phyloP scores from a whole-genome alignment of 1,140 invertebrate species.

The Eurosta solidaginis region DNA sequence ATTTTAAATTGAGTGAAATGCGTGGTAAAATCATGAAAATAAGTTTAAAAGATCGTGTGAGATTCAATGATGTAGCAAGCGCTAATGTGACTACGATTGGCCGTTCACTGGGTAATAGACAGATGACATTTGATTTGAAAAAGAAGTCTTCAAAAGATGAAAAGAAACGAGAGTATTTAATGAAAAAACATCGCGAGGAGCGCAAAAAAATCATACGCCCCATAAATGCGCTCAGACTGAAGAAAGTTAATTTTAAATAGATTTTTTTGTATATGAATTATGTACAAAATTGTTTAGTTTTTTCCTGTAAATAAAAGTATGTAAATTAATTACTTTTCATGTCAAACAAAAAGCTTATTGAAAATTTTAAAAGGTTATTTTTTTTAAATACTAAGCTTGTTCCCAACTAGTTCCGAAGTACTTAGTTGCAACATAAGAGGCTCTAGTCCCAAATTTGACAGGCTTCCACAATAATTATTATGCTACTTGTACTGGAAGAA shows the following conservation, averaged over 20 bases:
- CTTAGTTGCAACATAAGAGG: no score
- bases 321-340: no score
- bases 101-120: conserved; percentile 67
- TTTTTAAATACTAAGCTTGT: no score
- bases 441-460: no score
- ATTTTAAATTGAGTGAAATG: conserved; percentile 9
- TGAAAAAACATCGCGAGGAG: conserved; percentile 72
- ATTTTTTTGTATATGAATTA: conserved; percentile 2
- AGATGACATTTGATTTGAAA: conserved; percentile 73
- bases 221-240: conserved; percentile 61
- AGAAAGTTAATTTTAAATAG: conserved; percentile 58
- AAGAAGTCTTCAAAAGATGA: conserved; percentile 62
- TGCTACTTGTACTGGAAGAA: no score
- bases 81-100: conserved; percentile 66
- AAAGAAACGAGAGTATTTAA: conserved; percentile 62
- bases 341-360: no score
- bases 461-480: no score
- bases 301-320: conserved; percentile 13
- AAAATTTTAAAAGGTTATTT: no score
- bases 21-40: conserved; percentile 60
- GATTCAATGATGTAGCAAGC: conserved; percentile 63
- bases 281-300: not conserved
- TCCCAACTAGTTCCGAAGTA: no score
- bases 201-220: conserved; percentile 73
- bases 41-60: conserved; percentile 72